Evolutionary conservation across 1,140 invertebrate species (phyloP), one percentile per base, ranked within the genome.

Genomic region (Tetramorium alpestre): DNA sequence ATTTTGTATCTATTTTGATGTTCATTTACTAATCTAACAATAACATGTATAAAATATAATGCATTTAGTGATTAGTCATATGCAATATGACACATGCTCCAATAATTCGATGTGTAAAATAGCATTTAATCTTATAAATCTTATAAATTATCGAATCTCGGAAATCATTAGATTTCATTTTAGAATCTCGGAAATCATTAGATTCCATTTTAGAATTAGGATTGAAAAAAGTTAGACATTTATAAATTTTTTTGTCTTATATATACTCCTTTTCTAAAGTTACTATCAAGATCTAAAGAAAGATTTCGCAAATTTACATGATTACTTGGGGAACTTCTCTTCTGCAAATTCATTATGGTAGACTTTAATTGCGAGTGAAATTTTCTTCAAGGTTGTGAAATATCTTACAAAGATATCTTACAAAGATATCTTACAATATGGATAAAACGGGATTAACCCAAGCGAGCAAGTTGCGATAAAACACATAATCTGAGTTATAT

Each of bases 61-160:
- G 49, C 41, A 7, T 67, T 13, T 67, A 58, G n/a, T 88, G 69
- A 41, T 73, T 41, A 11, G 51, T 80, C 25, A 60, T 28, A 6
- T 28, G 18, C 11, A 25, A 16, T 75, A 49, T 22, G 22, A 22
- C 73, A 56, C 60, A 70, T 7, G 6, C 33, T 65, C 7, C 41
- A 44, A 77, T 62, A 62, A 62, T 13, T 25, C 4, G n/a, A 56
- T 77, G 41, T 41, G 22, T 49, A 70, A 75, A 82, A 47, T 13
- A 54, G n/a, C 22, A 64, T 54, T n/a, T 11, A 7, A 18, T 38
- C 38, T 47, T 44, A 18, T n/a, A 56, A 56, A 22, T 10, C 41
- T 10, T 44, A 44, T 44, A 44, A 44, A 44, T 25, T 5, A 10
- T 4, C 11, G 47, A 44, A 41, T 28, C 54, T 41, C 22, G 38